Percentiles rank a stretch among this genome's conserved stretches.
phyloP scores from a whole-genome alignment of 2,113 vertebrate species.

The Saguinus imperator region DNA sequence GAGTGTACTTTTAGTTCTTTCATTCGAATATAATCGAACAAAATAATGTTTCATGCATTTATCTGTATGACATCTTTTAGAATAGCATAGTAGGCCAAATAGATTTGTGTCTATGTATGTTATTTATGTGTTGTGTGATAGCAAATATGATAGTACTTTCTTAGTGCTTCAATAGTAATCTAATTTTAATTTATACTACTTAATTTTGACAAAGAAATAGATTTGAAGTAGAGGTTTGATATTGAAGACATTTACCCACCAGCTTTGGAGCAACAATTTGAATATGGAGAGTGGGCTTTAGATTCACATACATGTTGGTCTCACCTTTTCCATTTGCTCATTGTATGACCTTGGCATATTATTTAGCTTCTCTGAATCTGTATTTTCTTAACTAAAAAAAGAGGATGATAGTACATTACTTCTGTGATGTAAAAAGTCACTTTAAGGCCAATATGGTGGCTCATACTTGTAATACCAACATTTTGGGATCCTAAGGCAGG shows the following conservation, averaged over 20 bases:
- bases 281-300: background rate
- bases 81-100: background rate
- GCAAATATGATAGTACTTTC: background rate
- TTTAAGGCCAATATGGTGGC: too few species aligned
- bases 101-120: background rate
- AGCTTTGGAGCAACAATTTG: background rate
- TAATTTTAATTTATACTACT: background rate
- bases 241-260: background rate
- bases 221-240: background rate
- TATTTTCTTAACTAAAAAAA: background rate
- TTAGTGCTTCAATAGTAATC: slow-evolving; percentile 4
- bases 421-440: background rate
- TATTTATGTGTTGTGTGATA: background rate
- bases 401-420: background rate
- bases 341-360: background rate
- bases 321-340: background rate
- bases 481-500: too few species aligned
- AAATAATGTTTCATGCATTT: background rate
- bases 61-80: background rate
- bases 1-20: background rate
- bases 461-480: too few species aligned
- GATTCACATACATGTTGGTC: background rate
- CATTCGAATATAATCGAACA: background rate
- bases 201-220: background rate
- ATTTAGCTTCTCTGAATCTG: background rate